Percentiles rank a stretch among this genome's conserved stretches.
Conservation (phyloP, 2,888 invertebrate genomes). For the Vesta saturnalis region DNA sequence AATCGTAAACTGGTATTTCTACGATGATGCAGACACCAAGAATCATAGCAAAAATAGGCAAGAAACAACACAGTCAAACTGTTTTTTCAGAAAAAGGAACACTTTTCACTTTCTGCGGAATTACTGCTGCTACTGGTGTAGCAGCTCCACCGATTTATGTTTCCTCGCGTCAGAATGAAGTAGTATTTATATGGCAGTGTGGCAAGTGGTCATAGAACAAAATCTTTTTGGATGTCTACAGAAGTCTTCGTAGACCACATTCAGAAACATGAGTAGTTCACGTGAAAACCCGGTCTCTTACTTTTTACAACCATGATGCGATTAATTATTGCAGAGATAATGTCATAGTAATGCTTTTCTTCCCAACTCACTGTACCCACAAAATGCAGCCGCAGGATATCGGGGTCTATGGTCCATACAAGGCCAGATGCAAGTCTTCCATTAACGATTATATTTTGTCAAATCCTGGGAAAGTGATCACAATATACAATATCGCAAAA, state of each 20-base stretch:
- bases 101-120: slow-evolving; percentile 45
- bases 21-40: slow-evolving; percentile 40
- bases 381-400: too few relatives aligned
- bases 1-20: slow-evolving; percentile 43
- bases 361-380: too few relatives aligned
- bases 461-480: slow-evolving; percentile 44
- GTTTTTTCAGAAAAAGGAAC: slow-evolving; percentile 46
- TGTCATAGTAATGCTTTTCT: too few relatives aligned
- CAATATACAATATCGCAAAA: slow-evolving; percentile 34
- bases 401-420: slow-evolving; percentile 17
- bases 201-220: slow-evolving; percentile 33
- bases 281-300: slow-evolving; percentile 41
- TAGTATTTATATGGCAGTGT: slow-evolving; percentile 42
- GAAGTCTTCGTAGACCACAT: slow-evolving; percentile 42
- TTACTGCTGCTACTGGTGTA: slow-evolving; percentile 45
- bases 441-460: slow-evolving; percentile 44
- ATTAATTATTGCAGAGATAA: too few relatives aligned
- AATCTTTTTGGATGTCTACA: slow-evolving; percentile 43
- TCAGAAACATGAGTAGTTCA: slow-evolving; percentile 32
- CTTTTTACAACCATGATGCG: slow-evolving; percentile 47
- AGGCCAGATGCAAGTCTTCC: slow-evolving; percentile 30
- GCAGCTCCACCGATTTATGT: slow-evolving; percentile 48
- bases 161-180: slow-evolving; percentile 44
- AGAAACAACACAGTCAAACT: slow-evolving; percentile 30
- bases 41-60: slow-evolving; percentile 39